phyloP scores from a whole-genome alignment of 2,113 vertebrate genomes.

The Heterochromis multidens region DNA sequence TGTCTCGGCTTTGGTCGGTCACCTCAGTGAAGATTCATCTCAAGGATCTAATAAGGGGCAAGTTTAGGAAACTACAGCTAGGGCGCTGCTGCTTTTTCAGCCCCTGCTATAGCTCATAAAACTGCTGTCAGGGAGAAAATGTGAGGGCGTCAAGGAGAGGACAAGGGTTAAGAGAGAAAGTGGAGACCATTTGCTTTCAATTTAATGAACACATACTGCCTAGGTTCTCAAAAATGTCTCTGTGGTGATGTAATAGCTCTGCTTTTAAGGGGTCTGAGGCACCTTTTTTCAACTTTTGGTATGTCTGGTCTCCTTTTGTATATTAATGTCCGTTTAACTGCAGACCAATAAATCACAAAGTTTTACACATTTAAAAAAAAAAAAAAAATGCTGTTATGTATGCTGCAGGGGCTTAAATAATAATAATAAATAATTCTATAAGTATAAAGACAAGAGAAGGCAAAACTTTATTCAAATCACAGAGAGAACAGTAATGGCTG shows the following conservation, averaged over 20 bases:
- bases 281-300: not conserved
- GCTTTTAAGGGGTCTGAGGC: not conserved
- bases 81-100: not conserved
- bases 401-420: too few relatives aligned
- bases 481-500: too few relatives aligned
- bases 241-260: not conserved
- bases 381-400: too few relatives aligned
- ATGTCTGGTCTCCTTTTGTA: not conserved
- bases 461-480: too few relatives aligned
- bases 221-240: not conserved
- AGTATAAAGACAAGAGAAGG: too few relatives aligned
- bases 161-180: not conserved
- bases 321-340: accelerated
- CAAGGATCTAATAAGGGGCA: not conserved
- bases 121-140: not conserved
- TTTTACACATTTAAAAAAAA: not conserved
- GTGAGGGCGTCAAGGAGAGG: too few relatives aligned
- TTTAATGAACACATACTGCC: not conserved
- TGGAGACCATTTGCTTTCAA: not conserved
- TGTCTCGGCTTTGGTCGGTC: not conserved
- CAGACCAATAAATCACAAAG: not conserved
- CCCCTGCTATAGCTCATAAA: not conserved
- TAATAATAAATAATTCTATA: too few relatives aligned
- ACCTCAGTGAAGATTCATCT: not conserved
- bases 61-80: not conserved